Evolutionary conservation across 1,140 invertebrate genomes (phyloP), one percentile per base, ranked within the genome.

Genomic region (Leguminivora glycinivorella): DNA sequence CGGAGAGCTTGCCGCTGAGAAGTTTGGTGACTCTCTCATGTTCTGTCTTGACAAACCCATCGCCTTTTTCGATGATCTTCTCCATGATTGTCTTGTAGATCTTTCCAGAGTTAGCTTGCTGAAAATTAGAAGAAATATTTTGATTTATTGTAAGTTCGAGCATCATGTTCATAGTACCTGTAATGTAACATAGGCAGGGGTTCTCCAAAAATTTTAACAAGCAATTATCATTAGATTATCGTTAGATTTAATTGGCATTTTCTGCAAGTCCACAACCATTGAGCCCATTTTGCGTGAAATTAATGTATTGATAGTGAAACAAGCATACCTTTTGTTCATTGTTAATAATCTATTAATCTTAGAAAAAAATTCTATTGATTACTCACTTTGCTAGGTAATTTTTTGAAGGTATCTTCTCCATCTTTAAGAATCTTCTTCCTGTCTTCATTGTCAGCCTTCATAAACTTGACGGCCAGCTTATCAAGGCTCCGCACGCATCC

Each of bases 401-500:
- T 82, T 67, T 93, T 91, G 68, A 92, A 87, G 47, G 87, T 74
- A 52, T 93, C 87, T 82, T 95, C 93, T 19, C 94, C 93, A 77
- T 94, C 88, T 73, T 92, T 84, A 14, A 95, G 73, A 68, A 95
- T 76, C 63, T 91, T 86, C 75, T 95, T 92, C 79, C 93, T 94
- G 43, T 93, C 81, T 40, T 94, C 84, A 67, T 93, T 92, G n/a
- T 91, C 92, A 60, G 92, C 84, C 17, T 90, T 92, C 70, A 93
- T 93, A 81, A 97, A 98, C 80, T 95, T 93, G 31, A 93, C 92
- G 0, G 97, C 96, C 2, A 98, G 85, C 73, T 94, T 93, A 85
- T 99, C 98, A 76, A 98, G 95, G 19, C 95, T 92, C 86, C 97
- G 95, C 3, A 99, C 85, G 83, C 98, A 99, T 0, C 96, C 97